Percentiles rank a stretch among this genome's conserved stretches.
Evolutionary conservation across 2,113 vertebrate species (phyloP).

Genomic region (Erinaceus europaeus): DNA sequence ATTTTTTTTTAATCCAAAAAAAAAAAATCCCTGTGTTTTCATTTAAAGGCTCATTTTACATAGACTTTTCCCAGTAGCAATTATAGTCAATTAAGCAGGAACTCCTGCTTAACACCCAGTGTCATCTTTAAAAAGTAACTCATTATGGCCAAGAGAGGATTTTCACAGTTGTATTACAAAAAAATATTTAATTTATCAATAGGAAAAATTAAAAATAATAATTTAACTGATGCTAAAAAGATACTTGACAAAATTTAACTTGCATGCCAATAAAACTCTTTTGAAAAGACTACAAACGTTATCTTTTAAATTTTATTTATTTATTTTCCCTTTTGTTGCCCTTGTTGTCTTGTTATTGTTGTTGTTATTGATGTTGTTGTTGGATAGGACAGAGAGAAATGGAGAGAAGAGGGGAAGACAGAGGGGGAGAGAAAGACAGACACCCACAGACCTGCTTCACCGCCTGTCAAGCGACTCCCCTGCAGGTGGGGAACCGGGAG

Average conservation of each 20-base stretch:
- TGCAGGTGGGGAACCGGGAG: too few relatives aligned
- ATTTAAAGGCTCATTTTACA: neutral
- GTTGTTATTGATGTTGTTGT: too few relatives aligned
- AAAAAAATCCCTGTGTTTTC: too few relatives aligned
- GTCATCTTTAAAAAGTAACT: neutral
- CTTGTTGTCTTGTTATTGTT: too few relatives aligned
- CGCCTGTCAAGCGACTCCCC: too few relatives aligned
- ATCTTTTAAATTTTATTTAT: too few relatives aligned
- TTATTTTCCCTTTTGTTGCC: too few relatives aligned
- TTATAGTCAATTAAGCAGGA: neutral
- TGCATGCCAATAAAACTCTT: neutral
- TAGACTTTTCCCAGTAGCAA: neutral
- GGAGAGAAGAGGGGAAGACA: too few relatives aligned
- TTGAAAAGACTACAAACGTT: neutral
- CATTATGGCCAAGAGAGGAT: neutral
- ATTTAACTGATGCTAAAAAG: neutral
- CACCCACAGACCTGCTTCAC: too few relatives aligned
- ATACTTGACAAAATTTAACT: neutral
- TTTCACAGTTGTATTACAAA: neutral
- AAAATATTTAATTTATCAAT: neutral
- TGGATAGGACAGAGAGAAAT: too few relatives aligned
- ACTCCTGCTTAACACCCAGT: neutral
- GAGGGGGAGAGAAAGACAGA: too few relatives aligned
- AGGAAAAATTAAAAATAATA: neutral
- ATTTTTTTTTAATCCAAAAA: too few relatives aligned